phyloP scores from a whole-genome alignment of 2,797 vertebrate genomes.

The Coendou prehensilis region DNA sequence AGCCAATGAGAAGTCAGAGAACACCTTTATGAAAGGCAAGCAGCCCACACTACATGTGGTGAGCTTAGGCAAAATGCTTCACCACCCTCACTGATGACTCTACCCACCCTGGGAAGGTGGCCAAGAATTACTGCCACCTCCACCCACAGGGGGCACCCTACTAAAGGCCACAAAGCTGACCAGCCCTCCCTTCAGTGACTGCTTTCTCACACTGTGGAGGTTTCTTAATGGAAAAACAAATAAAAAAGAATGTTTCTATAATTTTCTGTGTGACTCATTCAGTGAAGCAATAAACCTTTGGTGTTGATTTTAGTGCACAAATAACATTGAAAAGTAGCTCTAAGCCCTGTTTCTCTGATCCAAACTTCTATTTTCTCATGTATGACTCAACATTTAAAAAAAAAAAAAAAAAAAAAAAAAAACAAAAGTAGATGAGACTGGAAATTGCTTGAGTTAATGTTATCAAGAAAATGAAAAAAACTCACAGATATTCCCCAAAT shows the following conservation, averaged over 20 bases:
- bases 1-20: not conserved
- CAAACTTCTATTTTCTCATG: not conserved
- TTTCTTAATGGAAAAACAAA: not conserved
- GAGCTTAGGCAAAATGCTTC: not conserved
- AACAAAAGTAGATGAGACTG: conserved; percentile 3
- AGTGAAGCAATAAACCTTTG: not conserved
- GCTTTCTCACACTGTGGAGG: not conserved
- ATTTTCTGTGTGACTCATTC: not conserved
- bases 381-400: not conserved
- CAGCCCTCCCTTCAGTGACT: not conserved
- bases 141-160: not conserved
- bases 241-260: not conserved
- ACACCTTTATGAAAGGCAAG: not conserved
- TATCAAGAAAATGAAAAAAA: not conserved
- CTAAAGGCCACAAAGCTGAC: not conserved
- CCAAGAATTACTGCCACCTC: not conserved
- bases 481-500: not conserved
- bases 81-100: not conserved
- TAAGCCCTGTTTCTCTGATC: not conserved
- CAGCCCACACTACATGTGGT: not conserved
- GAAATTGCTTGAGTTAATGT: not conserved
- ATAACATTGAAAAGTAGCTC: not conserved
- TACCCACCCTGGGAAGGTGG: not conserved
- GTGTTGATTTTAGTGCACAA: not conserved
- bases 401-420: not conserved